phyloP scores from a whole-genome alignment of 2,113 vertebrate genomes.

The Ornithorhynchus anatinus region DNA sequence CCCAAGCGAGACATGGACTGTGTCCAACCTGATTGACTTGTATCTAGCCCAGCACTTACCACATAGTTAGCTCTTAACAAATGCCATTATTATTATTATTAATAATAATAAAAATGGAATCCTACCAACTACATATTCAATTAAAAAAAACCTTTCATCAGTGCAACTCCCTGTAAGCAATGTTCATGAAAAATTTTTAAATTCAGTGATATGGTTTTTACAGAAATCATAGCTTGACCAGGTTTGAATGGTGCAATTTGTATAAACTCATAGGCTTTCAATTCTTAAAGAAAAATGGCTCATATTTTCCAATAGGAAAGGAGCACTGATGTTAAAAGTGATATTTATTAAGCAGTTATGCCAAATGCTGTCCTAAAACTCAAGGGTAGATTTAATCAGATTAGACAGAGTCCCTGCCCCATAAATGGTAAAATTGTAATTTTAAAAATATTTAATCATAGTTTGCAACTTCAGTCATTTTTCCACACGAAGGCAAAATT shows the following conservation, averaged over 20 bases:
- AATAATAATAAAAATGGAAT: constrained; percentile 75
- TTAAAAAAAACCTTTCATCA: constrained; percentile 56
- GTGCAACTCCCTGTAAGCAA: constrained; percentile 61
- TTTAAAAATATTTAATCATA: background rate
- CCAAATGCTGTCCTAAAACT: too few relatives aligned
- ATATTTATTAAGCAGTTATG: too few relatives aligned
- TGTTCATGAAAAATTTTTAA: constrained; percentile 56
- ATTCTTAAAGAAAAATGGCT: constrained; percentile 37
- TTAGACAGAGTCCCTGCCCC: too few relatives aligned
- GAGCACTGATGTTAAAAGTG: background rate
- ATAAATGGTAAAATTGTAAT: background rate
- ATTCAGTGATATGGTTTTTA: constrained; percentile 60
- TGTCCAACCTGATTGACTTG: too few relatives aligned
- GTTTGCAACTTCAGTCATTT: background rate
- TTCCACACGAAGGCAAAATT: background rate
- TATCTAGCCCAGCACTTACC: too few relatives aligned
- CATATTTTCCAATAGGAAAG: constrained; percentile 11
- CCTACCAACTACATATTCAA: constrained; percentile 72
- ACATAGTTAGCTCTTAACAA: too few relatives aligned
- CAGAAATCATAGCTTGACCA: constrained; percentile 43
- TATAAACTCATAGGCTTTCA: constrained; percentile 21
- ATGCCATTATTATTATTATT: too few relatives aligned
- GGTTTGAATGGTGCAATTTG: constrained; percentile 31
- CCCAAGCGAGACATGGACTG: too few relatives aligned
- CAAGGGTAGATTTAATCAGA: too few relatives aligned